Evolutionary conservation across 2,113 vertebrate species (phyloP).

Genomic region (Rhombomys opimus): DNA sequence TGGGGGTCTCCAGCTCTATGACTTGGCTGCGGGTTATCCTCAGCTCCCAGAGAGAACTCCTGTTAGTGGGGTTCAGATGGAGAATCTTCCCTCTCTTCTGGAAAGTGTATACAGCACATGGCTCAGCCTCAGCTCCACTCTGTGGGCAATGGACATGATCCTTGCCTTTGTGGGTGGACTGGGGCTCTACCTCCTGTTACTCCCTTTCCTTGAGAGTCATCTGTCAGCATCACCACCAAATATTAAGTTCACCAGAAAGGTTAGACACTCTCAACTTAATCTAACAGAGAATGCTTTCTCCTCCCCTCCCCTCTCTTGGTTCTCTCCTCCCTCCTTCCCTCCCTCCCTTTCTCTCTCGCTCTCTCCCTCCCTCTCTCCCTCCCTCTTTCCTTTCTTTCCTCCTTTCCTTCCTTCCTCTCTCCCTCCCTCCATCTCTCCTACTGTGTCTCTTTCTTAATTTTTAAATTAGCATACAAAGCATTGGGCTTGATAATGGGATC

Average conservation of each 20-base stretch:
- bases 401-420: neutral
- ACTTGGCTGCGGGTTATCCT: neutral
- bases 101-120: neutral
- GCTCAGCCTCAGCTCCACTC: neutral
- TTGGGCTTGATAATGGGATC: neutral
- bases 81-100: neutral
- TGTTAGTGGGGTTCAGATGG: neutral
- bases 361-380: neutral
- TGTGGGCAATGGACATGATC: neutral
- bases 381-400: neutral
- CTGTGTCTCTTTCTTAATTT: neutral
- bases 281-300: neutral
- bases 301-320: neutral
- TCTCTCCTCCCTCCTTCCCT: rapidly evolving
- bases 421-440: neutral
- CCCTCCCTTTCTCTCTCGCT: no score
- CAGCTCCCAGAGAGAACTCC: neutral
- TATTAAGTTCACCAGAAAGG: neutral
- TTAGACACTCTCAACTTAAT: neutral
- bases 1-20: conserved; percentile 8
- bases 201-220: neutral
- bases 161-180: conserved; percentile 1
- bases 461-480: neutral
- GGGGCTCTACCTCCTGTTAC: conserved; percentile 49
- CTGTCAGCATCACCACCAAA: neutral